Base-by-base conservation (phyloP, 2,797 vertebrate species). In the Lateolabrax maculatus region DNA sequence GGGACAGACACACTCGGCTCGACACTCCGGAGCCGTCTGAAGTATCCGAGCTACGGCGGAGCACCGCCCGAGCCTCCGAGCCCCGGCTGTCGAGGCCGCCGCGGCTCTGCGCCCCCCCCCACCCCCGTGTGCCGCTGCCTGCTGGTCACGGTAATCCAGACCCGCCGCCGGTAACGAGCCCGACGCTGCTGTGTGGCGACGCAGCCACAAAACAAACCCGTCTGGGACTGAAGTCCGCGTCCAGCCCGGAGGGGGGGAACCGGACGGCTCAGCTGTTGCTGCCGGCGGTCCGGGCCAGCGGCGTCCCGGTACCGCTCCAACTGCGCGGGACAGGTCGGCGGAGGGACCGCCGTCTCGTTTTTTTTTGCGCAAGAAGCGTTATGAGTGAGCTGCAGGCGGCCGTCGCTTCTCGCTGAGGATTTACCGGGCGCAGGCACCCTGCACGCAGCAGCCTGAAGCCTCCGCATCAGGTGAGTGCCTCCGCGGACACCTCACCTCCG, bases 381-480 rank as follows among this genome's bases (percentile, higher is more conserved):
- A 21, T 74, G 75, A 85, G 21, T 29, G 81, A 70, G 19, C 37
- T 8, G 9, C 1, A 66, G 62, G 63, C 61, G 2, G n/a, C n/a
- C n/a, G n/a, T n/a, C n/a, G n/a, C n/a, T n/a, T n/a, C n/a, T n/a
- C n/a, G n/a, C n/a, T n/a, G 23, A 10, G 69, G 77, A 67, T 69
- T 64, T 58, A 44, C 55, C 27, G 15, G 21, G 34, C 25, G 8
- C 31, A 23, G 37, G 12, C 60, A 2, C 9, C 23, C 3, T 29
- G 9, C 18, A 31, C 62, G 55, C 81, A 61, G 44, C 71, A 31
- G 18, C 73, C 79, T 60, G 64, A 69, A 77, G 57, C 56, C 55
- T 64, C 82, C 39, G 85, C 89, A 89, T 82, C 90, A 92, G 93
- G 93, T 94, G 87, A 92, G 91, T 81, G n/a, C n/a, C n/a, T n/a